phyloP scores from a whole-genome alignment of 2,113 vertebrate species.

The Heterocephalus glaber region DNA sequence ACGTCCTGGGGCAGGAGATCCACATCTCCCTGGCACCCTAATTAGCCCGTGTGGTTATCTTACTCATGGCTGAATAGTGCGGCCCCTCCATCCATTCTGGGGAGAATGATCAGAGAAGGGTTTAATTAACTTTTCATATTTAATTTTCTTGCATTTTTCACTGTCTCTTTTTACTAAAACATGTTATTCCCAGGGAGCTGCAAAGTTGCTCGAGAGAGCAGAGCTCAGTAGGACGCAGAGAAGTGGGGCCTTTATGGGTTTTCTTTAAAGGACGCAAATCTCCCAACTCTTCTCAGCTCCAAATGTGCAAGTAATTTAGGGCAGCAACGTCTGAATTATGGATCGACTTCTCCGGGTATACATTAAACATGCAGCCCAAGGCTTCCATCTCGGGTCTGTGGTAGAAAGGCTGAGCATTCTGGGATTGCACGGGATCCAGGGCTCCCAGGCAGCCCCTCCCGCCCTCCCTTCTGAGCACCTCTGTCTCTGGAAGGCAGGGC shows the following conservation, averaged over 20 bases:
- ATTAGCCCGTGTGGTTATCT: slow-evolving; percentile 41
- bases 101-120: slow-evolving; percentile 82
- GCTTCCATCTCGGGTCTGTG: slow-evolving; percentile 62
- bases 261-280: slow-evolving; percentile 26
- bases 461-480: no score
- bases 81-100: slow-evolving; percentile 64
- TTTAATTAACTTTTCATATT: slow-evolving; percentile 88
- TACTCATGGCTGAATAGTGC: background rate
- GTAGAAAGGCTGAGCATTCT: background rate
- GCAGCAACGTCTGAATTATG: slow-evolving; percentile 83
- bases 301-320: slow-evolving; percentile 81
- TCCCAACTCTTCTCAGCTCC: slow-evolving; percentile 63
- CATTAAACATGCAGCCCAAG: slow-evolving; percentile 77
- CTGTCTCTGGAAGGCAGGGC: background rate
- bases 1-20: background rate
- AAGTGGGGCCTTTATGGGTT: background rate
- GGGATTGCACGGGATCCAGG: fast-evolving
- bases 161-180: slow-evolving; percentile 64
- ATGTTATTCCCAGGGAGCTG: slow-evolving; percentile 18
- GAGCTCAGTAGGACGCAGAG: background rate
- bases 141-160: slow-evolving; percentile 82
- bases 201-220: slow-evolving; percentile 40
- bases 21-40: slow-evolving; percentile 29
- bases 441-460: fast-evolving
- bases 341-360: slow-evolving; percentile 75